Evolutionary conservation across 2,888 invertebrate genomes (phyloP), one percentile per base, ranked within the genome.

Genomic region (Mythimna albipuncta): DNA sequence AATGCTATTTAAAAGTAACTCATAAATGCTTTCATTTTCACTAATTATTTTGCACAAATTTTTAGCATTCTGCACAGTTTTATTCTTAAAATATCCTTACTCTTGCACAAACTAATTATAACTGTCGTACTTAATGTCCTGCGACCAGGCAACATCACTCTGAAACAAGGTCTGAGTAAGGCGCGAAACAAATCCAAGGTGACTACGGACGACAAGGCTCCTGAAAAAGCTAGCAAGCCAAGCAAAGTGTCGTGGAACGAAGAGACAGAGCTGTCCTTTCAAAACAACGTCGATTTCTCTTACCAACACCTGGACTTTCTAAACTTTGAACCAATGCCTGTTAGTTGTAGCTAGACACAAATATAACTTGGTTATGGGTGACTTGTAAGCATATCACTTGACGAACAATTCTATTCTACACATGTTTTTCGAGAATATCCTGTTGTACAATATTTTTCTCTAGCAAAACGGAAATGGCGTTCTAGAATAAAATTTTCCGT

Each of bases 291-390:
- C 65, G 90, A 91, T 77, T 90, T 90, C 78, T 85, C 90, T 3
- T 95, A 94, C 83, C 93, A 93, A 61, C 93, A 95, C 79, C 72
- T 95, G 93, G 95, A 96, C 85, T 94, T 92, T 78, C 73, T 91
- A 83, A 93, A 94, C 86, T 95, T 94, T 89, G 91, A 96, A 84
- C 93, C 95, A 11, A 87, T 93, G 88, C 94, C 95, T 89, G 96
- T 96, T 95, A 95, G 94, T 94, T 85, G 79, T 85, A 81, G 85
- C 67, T 66, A 74, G 79, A 85, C 63, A 69, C 61, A 68, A 55
- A 72, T 82, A 75, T 75, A 75, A 44, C 64, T 77, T 77, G 76
- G 76, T 67, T 71, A 64, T 77, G 85, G 85, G 80, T 69, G 70
- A 82, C 73, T 86, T 83, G 68, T 86, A 86, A 86, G 86, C 87